phyloP scores from a whole-genome alignment of 1,140 invertebrate species.

The Cotesia typhae region DNA sequence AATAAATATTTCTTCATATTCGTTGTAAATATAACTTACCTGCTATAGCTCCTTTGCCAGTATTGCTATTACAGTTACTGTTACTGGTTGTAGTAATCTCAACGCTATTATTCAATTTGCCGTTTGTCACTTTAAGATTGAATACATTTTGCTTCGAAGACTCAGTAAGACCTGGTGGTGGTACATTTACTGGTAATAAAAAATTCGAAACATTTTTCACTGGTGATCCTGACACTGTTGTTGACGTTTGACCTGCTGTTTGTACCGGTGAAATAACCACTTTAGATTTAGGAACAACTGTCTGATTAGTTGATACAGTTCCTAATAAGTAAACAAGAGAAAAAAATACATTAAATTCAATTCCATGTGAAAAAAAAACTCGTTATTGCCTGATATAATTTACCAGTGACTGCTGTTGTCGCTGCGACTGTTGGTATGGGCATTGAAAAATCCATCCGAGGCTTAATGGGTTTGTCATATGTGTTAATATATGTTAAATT shows the following conservation, averaged over 20 bases:
- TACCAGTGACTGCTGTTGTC: too few relatives aligned
- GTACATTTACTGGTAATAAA: conserved; percentile 64
- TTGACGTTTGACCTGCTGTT: conserved; percentile 60
- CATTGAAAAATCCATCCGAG: conserved; percentile 32
- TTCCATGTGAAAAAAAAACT: conserved; percentile 7
- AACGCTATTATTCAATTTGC: conserved; percentile 54
- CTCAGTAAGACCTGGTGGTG: conserved; percentile 49
- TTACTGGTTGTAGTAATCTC: not conserved
- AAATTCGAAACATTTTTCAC: conserved; percentile 63
- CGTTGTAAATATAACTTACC: conserved; percentile 46
- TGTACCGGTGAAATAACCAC: conserved; percentile 63
- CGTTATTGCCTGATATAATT: not conserved
- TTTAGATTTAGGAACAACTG: conserved; percentile 61
- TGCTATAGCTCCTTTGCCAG: conserved; percentile 63
- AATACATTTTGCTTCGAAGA: conserved; percentile 62
- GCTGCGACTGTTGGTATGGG: too few relatives aligned
- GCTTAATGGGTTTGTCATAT: conserved; percentile 59
- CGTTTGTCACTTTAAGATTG: conserved; percentile 69
- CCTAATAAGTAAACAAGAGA: conserved; percentile 37
- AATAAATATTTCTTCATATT: not conserved
- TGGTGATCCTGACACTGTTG: conserved; percentile 59
- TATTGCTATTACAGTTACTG: conserved; percentile 16
- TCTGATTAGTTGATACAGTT: conserved; percentile 53
- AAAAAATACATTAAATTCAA: not conserved
- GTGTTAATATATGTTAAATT: conserved; percentile 62